phyloP scores from a whole-genome alignment of 1,140 invertebrate genomes.

The Ceratitis capitata region DNA sequence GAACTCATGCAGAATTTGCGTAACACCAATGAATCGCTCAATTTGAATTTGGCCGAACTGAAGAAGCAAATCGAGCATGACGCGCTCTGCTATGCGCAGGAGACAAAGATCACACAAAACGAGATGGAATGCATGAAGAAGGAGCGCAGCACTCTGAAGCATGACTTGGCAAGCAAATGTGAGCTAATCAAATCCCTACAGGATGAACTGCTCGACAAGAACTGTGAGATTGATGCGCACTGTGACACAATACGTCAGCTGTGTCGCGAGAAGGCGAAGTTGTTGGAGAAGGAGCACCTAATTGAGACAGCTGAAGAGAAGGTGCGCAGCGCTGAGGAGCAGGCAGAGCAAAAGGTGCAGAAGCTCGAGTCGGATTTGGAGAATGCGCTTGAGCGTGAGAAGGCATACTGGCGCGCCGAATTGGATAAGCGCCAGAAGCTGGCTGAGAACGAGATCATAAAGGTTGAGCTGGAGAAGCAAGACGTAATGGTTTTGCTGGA shows the following conservation, averaged over 20 bases:
- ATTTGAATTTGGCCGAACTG: conserved; percentile 50
- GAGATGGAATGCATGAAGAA: conserved; percentile 59
- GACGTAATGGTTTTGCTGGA: conserved; percentile 64
- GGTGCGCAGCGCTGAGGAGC: conserved; percentile 52
- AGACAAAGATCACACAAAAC: conserved; percentile 53
- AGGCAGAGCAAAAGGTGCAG: conserved; percentile 65
- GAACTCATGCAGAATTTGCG: conserved; percentile 54
- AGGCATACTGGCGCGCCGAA: conserved; percentile 65
- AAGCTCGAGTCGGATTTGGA: conserved; percentile 64
- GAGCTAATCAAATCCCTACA: conserved; percentile 59
- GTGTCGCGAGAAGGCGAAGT: conserved; percentile 60
- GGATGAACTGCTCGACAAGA: conserved; percentile 63
- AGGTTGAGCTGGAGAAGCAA: conserved; percentile 68
- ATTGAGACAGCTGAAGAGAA: conserved; percentile 59
- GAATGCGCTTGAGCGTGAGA: conserved; percentile 63
- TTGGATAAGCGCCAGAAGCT: conserved; percentile 68
- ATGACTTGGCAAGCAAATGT: conserved; percentile 63
- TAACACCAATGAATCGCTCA: conserved; percentile 50
- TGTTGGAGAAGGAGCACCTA: conserved; percentile 56
- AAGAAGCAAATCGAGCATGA: conserved; percentile 61
- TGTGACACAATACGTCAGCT: conserved; percentile 59
- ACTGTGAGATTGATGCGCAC: conserved; percentile 60
- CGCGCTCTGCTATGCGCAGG: conserved; percentile 57
- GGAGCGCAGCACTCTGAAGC: conserved; percentile 63
- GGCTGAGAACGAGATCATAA: conserved; percentile 67